Percentiles rank a stretch among this genome's conserved stretches.
Evolutionary conservation across 2,797 vertebrate genomes (phyloP).

Genomic region (Helicolenus hilgendorfi): DNA sequence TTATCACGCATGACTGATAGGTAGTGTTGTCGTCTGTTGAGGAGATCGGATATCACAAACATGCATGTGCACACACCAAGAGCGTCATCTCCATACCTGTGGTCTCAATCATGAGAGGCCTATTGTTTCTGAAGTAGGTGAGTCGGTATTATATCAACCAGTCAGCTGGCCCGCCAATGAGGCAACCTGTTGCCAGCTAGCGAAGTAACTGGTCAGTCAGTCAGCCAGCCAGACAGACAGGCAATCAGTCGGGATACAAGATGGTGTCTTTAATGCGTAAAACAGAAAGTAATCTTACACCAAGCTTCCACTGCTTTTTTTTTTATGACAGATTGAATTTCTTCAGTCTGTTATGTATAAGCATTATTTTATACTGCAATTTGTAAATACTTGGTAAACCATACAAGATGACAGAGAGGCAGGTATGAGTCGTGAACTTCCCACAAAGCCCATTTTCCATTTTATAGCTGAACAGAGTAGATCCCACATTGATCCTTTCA

Average conservation of each 20-base stretch:
- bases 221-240: constrained; percentile 4
- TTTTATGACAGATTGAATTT: constrained; percentile 2
- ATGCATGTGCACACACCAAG: background rate
- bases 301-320: constrained; percentile 5
- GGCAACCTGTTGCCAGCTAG: background rate
- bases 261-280: constrained; percentile 23
- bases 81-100: constrained; percentile 57
- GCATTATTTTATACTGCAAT: background rate
- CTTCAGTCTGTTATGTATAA: background rate
- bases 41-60: constrained; percentile 56
- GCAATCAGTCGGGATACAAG: constrained; percentile 2
- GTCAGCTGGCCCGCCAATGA: constrained; percentile 1
- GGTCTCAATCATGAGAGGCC: constrained; percentile 52
- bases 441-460: constrained; percentile 16
- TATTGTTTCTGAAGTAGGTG: constrained; percentile 40
- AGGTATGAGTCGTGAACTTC: constrained; percentile 6
- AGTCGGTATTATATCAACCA: constrained; percentile 26
- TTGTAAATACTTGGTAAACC: constrained; percentile 1
- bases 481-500: constrained; percentile 48
- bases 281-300: constrained; percentile 42
- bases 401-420: background rate
- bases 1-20: constrained; percentile 15
- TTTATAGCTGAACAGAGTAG: constrained; percentile 19
- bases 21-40: constrained; percentile 22
- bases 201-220: background rate